These are phyloP conservation scores for Hymenopus coronatus DNA, from an alignment of 2,888 invertebrate species.

Conservation along the genomic window DNA sequence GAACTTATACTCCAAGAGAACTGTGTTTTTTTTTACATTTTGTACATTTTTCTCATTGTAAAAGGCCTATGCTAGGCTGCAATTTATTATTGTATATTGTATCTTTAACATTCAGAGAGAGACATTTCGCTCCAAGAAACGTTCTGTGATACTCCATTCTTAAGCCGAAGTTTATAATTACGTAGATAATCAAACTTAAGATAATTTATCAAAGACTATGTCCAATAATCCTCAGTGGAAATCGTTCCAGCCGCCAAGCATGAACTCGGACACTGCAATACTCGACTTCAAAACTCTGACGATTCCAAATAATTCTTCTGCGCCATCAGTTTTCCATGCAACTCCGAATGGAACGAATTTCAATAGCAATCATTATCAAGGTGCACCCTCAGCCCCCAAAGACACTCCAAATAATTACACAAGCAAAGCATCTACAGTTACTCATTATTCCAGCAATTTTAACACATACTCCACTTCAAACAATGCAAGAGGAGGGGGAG, in stretches of 20 bases:
- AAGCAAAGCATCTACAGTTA: conserved; percentile 30
- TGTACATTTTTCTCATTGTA: conserved; percentile 23
- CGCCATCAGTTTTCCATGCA: conserved; percentile 28
- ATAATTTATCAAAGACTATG: conserved; percentile 53
- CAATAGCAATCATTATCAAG: conserved; percentile 30
- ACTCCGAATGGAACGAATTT: conserved; percentile 34
- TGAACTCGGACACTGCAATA: conserved; percentile 76
- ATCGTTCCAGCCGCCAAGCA: conserved; percentile 86
- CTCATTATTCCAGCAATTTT: conserved; percentile 33
- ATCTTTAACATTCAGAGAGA: conserved; percentile 13
- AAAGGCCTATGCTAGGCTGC: conserved; percentile 20
- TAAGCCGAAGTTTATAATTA: conserved; percentile 28
- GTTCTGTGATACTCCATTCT: conserved; percentile 57
- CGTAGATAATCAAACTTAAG: conserved; percentile 36
- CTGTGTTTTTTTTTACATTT: conserved; percentile 23
- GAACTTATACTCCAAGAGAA: conserved; percentile 4
- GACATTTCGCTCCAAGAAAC: conserved; percentile 47
- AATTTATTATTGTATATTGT: conserved; percentile 1
- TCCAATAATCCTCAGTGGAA: conserved; percentile 86
- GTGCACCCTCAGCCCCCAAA: conserved; percentile 27
- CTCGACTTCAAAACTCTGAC: conserved; percentile 78
- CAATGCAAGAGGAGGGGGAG: conserved; percentile 34
- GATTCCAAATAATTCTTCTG: conserved; percentile 48
- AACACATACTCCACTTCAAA: conserved; percentile 32
- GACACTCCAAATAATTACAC: conserved; percentile 32